These are phyloP conservation scores for Pheucticus melanocephalus DNA, from an alignment of 2,113 vertebrate genomes.

Conservation along the genomic window DNA sequence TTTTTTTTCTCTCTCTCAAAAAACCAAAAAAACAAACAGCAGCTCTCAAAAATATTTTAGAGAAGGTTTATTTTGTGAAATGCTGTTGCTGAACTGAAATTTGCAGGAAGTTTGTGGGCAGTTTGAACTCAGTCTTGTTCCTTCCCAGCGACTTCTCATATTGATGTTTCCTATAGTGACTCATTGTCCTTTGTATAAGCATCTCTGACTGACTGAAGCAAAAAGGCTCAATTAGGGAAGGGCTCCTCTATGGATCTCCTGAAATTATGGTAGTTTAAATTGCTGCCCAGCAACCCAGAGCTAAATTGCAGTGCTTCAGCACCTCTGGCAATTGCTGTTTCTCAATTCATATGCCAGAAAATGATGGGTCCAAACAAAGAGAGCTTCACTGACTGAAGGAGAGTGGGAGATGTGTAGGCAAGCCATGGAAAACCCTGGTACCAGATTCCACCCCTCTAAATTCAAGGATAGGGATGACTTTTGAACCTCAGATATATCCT, in stretches of 20 bases:
- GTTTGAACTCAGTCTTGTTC: neutral
- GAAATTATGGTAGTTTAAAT: conserved; percentile 39
- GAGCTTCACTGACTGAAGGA: neutral
- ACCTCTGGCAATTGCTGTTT: neutral
- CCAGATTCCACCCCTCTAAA: neutral
- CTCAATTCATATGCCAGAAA: conserved; percentile 4
- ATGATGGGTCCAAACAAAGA: conserved; percentile 6
- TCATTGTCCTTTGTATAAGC: neutral
- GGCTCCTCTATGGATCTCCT: neutral
- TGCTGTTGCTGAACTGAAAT: neutral
- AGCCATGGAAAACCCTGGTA: neutral
- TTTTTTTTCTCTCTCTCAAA: neutral
- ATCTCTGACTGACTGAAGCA: neutral
- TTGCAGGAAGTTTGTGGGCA: neutral
- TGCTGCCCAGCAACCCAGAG: conserved; percentile 30
- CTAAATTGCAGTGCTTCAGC: conserved; percentile 32
- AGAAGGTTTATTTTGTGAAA: neutral
- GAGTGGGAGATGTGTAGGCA: neutral
- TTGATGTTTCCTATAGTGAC: neutral
- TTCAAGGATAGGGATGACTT: neutral
- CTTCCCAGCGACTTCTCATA: neutral
- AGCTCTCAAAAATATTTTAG: neutral
- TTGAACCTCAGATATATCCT: neutral
- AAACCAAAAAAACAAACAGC: neutral
- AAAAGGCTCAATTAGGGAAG: neutral